Evolutionary conservation across 2,113 vertebrate genomes (phyloP).

Genomic region (Helogale parvula): DNA sequence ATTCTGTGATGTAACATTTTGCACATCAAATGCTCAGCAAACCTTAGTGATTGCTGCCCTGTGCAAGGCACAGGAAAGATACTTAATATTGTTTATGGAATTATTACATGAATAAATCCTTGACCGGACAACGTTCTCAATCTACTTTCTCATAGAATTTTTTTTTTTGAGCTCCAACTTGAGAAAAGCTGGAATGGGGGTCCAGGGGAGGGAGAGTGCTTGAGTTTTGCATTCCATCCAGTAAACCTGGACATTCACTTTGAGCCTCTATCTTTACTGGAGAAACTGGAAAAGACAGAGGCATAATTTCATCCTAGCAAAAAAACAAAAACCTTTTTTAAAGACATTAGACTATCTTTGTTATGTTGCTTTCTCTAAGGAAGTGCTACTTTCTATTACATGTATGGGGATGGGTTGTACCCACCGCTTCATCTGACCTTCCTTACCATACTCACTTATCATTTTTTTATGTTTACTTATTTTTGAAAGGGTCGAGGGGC

Average conservation of each 20-base stretch:
- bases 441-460: not conserved
- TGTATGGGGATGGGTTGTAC: not conserved
- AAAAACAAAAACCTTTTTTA: not conserved
- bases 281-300: not conserved
- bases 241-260: not conserved
- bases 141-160: not conserved
- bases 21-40: not conserved
- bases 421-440: not conserved
- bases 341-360: not conserved
- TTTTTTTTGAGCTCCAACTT: not conserved
- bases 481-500: too few species aligned
- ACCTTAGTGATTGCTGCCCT: not conserved
- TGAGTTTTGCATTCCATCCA: not conserved
- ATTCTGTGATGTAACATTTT: not conserved
- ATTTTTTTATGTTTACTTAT: not conserved
- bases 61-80: not conserved
- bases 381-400: not conserved
- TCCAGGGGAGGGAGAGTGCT: too few species aligned
- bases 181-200: not conserved
- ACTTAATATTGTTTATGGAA: not conserved
- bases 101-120: not conserved
- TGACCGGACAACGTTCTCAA: not conserved
- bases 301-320: not conserved
- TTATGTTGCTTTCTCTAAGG: not conserved
- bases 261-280: not conserved